phyloP scores from a whole-genome alignment of 2,888 invertebrate genomes.

The Cryptosula pallasiana region DNA sequence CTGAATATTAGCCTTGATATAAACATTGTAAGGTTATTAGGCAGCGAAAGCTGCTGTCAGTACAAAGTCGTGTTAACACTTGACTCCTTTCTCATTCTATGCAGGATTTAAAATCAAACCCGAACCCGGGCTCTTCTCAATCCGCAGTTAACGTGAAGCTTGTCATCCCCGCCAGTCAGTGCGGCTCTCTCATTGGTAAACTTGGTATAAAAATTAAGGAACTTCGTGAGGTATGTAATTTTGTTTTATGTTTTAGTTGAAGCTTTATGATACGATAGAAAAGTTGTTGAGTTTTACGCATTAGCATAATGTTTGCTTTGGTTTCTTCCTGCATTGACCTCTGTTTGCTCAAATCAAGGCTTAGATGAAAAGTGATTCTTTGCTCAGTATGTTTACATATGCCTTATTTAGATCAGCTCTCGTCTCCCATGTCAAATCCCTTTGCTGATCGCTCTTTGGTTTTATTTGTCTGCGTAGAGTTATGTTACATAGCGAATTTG shows the following conservation, averaged over 20 bases:
- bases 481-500: background rate
- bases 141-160: constrained; percentile 93
- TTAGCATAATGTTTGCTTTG: constrained; percentile 12
- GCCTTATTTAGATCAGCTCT: background rate
- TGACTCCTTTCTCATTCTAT: constrained; percentile 10
- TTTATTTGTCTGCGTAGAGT: background rate
- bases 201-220: constrained; percentile 99
- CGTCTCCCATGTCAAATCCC: constrained; percentile 20
- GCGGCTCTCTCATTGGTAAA: constrained; percentile 98
- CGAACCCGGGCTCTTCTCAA: constrained; percentile 28
- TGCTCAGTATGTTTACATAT: constrained; percentile 20
- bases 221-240: constrained; percentile 82
- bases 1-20: background rate
- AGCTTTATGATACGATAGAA: background rate
- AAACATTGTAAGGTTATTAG: background rate
- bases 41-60: background rate
- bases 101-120: constrained; percentile 19
- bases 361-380: constrained; percentile 22
- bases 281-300: background rate
- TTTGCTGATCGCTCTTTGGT: background rate
- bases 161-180: constrained; percentile 98
- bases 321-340: background rate
- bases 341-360: constrained; percentile 19
- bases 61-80: background rate
- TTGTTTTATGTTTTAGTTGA: background rate